phyloP scores from a whole-genome alignment of 2,113 vertebrate genomes.

The Psettodes erumei region DNA sequence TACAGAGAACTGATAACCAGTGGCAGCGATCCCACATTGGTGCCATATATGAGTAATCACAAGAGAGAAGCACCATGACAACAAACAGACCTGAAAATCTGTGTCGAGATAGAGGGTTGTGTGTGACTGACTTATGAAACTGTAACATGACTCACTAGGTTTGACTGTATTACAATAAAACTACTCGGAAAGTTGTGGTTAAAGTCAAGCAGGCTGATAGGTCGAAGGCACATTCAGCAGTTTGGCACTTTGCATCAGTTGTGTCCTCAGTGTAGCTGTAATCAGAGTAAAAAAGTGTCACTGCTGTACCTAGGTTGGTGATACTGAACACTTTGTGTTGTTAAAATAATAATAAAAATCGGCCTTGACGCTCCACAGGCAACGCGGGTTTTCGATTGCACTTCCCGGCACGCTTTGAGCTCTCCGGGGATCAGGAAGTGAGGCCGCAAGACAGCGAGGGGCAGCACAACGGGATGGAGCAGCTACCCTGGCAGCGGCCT shows the following conservation, averaged over 20 bases:
- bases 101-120: slow-evolving; percentile 14
- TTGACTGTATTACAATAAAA: slow-evolving; percentile 22
- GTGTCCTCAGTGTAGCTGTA: not conserved
- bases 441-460: slow-evolving; percentile 48
- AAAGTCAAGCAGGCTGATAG: slow-evolving; percentile 5
- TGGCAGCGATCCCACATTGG: slow-evolving; percentile 48
- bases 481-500: slow-evolving; percentile 60
- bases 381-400: slow-evolving; percentile 83
- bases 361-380: slow-evolving; percentile 70
- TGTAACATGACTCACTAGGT: slow-evolving; percentile 10
- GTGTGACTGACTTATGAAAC: slow-evolving; percentile 34
- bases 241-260: slow-evolving; percentile 24
- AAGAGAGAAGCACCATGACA: slow-evolving; percentile 39
- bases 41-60: slow-evolving; percentile 48
- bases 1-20: slow-evolving; percentile 46
- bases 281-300: slow-evolving; percentile 16
- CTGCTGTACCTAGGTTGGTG: slow-evolving; percentile 19
- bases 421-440: slow-evolving; percentile 58
- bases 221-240: not conserved
- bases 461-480: slow-evolving; percentile 66
- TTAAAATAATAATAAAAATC: slow-evolving; percentile 46
- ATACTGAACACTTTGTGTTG: slow-evolving; percentile 20
- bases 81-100: slow-evolving; percentile 37
- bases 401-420: slow-evolving; percentile 78
- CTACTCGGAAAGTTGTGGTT: slow-evolving; percentile 39